Percentiles rank a stretch among this genome's conserved stretches.
Conservation (phyloP, 2,113 vertebrate genomes). For the Bos javanicus region DNA sequence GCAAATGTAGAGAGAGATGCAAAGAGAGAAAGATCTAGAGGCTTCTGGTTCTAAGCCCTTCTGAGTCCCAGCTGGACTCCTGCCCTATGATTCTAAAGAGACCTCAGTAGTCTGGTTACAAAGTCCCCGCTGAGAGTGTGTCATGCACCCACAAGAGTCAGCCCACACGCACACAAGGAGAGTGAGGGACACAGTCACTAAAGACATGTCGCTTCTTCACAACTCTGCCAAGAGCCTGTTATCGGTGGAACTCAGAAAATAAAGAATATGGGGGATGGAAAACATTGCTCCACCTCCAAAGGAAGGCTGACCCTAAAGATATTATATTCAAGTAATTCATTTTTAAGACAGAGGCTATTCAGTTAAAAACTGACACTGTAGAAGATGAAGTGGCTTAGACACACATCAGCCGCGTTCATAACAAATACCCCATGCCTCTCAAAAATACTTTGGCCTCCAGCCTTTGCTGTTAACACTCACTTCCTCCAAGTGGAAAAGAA, state of each 20-base stretch:
- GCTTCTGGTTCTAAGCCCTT: background rate
- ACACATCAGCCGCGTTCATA: background rate
- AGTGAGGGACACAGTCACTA: too few species aligned
- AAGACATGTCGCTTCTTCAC: fast-evolving
- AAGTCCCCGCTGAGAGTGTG: background rate
- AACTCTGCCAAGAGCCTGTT: background rate
- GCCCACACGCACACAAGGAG: fast-evolving
- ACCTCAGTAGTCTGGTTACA: too few species aligned
- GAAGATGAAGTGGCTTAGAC: background rate
- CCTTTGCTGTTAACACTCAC: background rate
- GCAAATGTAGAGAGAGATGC: background rate
- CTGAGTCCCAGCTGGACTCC: background rate
- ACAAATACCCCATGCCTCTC: background rate
- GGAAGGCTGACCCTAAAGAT: background rate
- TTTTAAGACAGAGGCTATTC: background rate
- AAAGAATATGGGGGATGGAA: too few species aligned
- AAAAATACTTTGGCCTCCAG: background rate
- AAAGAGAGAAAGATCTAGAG: background rate
- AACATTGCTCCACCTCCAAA: background rate
- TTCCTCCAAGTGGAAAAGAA: background rate
- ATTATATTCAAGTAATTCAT: background rate
- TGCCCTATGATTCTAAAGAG: background rate
- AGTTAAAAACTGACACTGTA: background rate
- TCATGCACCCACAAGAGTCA: background rate
- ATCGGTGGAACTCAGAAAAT: background rate